Conservation (phyloP, 2,797 vertebrate genomes). For the Rousettus madagascariensis region DNA sequence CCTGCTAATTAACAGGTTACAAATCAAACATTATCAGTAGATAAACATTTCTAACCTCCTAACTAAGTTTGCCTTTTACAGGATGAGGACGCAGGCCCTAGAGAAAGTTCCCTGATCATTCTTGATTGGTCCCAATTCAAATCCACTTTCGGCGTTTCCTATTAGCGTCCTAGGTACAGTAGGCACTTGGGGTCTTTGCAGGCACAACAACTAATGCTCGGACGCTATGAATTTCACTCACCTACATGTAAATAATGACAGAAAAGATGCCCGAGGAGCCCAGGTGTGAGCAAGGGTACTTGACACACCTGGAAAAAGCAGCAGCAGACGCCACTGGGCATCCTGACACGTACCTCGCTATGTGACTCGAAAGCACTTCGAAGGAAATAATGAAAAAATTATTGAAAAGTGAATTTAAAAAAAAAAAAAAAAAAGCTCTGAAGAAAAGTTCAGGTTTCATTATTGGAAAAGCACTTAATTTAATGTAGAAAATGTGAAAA, state of each 20-base stretch:
- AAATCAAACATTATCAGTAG: slow-evolving; percentile 59
- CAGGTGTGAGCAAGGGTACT: accelerated
- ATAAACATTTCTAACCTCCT: slow-evolving; percentile 65
- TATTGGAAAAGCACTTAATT: slow-evolving; percentile 47
- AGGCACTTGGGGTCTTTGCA: neutral
- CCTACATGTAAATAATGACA: no score
- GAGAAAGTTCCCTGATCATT: neutral
- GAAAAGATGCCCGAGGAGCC: neutral
- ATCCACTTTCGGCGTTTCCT: neutral
- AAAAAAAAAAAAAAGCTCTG: neutral
- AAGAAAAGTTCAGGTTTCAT: slow-evolving; percentile 38
- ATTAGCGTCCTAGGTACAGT: accelerated
- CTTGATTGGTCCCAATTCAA: neutral
- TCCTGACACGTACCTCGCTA: accelerated
- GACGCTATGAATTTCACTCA: no score
- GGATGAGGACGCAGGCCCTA: neutral
- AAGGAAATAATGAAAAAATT: neutral
- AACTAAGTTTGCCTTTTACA: slow-evolving; percentile 11
- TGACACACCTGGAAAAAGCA: accelerated
- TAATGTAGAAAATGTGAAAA: slow-evolving; percentile 47
- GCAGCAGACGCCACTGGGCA: accelerated
- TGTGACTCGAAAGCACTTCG: neutral
- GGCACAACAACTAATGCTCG: accelerated
- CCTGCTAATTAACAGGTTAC: slow-evolving; percentile 59
- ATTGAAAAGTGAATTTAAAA: neutral